These are phyloP conservation scores for Archocentrus centrarchus DNA, from an alignment of 2,113 vertebrate species.

Conservation along the genomic window DNA sequence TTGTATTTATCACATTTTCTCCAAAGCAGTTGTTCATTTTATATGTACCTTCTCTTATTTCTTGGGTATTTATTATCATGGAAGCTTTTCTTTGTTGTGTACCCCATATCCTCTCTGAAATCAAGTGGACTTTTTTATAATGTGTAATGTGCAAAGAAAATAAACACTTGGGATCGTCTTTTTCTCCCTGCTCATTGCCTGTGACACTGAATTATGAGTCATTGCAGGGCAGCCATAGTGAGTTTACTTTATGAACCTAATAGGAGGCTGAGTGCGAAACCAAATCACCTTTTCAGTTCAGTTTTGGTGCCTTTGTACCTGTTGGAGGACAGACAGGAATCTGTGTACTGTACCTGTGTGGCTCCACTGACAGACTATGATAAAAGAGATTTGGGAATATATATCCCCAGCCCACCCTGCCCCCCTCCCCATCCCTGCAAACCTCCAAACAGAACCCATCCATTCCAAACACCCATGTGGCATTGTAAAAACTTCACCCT, in stretches of 20 bases:
- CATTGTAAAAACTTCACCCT: conserved; percentile 74
- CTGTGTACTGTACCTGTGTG: conserved; percentile 37
- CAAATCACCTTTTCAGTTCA: neutral
- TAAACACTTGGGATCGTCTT: conserved; percentile 50
- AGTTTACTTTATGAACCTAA: neutral
- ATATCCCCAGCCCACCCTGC: conserved; percentile 33
- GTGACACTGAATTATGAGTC: neutral
- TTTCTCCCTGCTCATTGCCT: neutral
- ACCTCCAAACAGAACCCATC: conserved; percentile 58
- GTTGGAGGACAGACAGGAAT: neutral
- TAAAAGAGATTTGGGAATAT: conserved; percentile 66
- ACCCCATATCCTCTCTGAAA: conserved; percentile 30
- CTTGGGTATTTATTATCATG: conserved; percentile 70
- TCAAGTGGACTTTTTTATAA: conserved; percentile 49
- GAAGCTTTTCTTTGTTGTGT: conserved; percentile 45
- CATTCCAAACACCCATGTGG: conserved; percentile 67
- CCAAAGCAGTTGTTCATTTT: conserved; percentile 13
- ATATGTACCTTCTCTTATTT: conserved; percentile 20
- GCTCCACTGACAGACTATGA: conserved; percentile 58
- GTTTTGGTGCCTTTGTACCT: neutral
- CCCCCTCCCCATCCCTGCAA: conserved; percentile 10
- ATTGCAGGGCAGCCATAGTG: rapidly evolving
- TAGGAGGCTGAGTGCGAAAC: neutral
- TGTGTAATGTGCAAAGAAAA: conserved; percentile 45
- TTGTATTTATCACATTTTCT: conserved; percentile 52